Evolutionary conservation across 2,113 vertebrate genomes (phyloP), one percentile per base, ranked within the genome.

Genomic region (Agapornis roseicollis): DNA sequence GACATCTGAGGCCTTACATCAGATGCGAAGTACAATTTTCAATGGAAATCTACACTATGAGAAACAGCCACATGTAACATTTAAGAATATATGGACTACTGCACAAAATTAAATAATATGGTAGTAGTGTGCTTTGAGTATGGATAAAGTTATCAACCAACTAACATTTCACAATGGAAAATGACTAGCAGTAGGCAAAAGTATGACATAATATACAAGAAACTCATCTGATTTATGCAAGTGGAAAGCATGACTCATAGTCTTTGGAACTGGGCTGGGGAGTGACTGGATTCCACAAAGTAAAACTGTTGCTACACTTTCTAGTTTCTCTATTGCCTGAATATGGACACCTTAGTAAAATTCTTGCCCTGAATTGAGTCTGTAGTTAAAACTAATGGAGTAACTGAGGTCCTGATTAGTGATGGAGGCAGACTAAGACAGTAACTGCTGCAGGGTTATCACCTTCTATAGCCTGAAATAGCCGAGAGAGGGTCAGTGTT

Each of bases 201-300:
- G 63, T 31, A 52, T 89, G 88, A 46, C 78, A 20, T 74, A 64
- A 89, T 74, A 55, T 4, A 76, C 2, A 5, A 89, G 74, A 89
- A 93, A 88, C 70, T 80, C 29, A 28, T 58, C 68, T 86, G 29
- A 80, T 90, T 88, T 81, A 64, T 42, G 15, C 66, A 37, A 90
- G 65, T 37, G 47, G 92, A 92, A 96, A 95, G 22, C 44, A 23
- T 94, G 96, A 94, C 64, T 92, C 93, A 86, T 3, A 35, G 69
- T 19, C 80, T 46, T 78, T 84, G 65, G 69, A 93, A 77, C 46
- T 68, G 55, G 50, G 47, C 64, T 83, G 20, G 23, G 65, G 28
- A 86, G 55, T 37, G n/a, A 80, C 55, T 49, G 23, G 64, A 63
- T 80, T 83, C 49, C 35, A 55, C 60, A 66, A 53, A 63, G 76